These are phyloP conservation scores for Labeo rohita DNA, from an alignment of 2,113 vertebrate genomes.

Conservation along the genomic window DNA sequence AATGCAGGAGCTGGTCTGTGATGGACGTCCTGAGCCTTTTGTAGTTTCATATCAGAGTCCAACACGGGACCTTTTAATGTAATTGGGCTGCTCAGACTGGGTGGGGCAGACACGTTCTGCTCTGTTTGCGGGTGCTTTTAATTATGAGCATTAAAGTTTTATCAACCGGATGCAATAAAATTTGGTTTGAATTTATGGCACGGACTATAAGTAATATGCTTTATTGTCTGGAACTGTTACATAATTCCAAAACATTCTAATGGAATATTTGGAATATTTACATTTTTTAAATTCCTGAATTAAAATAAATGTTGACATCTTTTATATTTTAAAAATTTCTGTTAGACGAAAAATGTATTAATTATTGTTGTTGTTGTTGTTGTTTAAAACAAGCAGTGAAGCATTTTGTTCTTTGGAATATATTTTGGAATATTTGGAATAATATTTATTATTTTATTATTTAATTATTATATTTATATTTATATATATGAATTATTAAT, in stretches of 20 bases:
- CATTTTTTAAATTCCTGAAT: neutral
- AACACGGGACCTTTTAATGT: conserved; percentile 3
- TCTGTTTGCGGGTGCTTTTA: neutral
- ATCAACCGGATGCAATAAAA: neutral
- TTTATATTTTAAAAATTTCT: neutral
- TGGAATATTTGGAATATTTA: neutral
- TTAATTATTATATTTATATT: no score
- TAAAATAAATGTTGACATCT: no score
- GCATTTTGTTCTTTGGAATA: neutral
- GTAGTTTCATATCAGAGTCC: conserved; percentile 50
- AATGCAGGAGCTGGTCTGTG: conserved; percentile 66
- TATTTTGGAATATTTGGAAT: no score
- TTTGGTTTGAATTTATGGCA: neutral
- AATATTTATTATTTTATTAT: no score
- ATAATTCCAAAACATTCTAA: neutral
- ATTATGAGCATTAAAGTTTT: neutral
- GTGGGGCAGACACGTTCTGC: neutral
- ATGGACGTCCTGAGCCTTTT: conserved; percentile 32
- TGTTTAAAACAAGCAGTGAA: neutral
- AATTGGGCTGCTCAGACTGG: conserved; percentile 24
- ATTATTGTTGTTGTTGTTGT: neutral
- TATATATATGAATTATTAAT: neutral
- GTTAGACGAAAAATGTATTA: neutral
- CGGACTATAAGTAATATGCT: neutral
- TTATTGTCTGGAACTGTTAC: neutral